Evolutionary conservation across 2,797 vertebrate species (phyloP).

Genomic region (Cyclopterus lumpus): DNA sequence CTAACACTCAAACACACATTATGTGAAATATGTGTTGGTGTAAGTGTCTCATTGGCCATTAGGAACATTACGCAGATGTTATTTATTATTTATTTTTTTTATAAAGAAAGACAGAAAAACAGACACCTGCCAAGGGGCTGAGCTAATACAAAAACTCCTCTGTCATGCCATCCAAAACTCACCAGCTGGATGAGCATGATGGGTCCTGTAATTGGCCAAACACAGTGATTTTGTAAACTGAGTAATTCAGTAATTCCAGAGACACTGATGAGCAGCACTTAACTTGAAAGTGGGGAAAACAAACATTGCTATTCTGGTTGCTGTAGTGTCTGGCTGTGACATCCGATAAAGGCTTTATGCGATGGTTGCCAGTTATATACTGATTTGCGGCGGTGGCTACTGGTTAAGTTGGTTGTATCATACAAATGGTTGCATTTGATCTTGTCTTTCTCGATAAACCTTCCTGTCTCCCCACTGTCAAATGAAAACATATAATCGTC

Average conservation of each 20-base stretch:
- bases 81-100: too few relatives aligned
- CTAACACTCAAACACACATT: not conserved
- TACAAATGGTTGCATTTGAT: constrained; percentile 8
- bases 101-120: not conserved
- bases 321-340: constrained; percentile 10
- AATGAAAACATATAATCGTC: not conserved
- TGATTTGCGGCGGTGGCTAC: not conserved
- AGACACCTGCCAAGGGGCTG: constrained; percentile 50
- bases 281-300: constrained; percentile 8
- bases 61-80: constrained; percentile 29
- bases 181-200: constrained; percentile 58
- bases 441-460: not conserved
- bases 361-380: not conserved
- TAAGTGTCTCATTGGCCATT: constrained; percentile 11
- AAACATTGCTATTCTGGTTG: not conserved
- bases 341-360: not conserved
- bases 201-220: constrained; percentile 43
- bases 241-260: constrained; percentile 54
- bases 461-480: not conserved
- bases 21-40: not conserved
- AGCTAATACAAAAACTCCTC: constrained; percentile 35
- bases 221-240: constrained; percentile 46
- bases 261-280: constrained; percentile 33
- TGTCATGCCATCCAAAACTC: constrained; percentile 41
- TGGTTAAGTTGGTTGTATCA: not conserved